These are phyloP conservation scores for Dipodomys ordii DNA, from an alignment of 2,113 vertebrate genomes.

Conservation along the genomic window DNA sequence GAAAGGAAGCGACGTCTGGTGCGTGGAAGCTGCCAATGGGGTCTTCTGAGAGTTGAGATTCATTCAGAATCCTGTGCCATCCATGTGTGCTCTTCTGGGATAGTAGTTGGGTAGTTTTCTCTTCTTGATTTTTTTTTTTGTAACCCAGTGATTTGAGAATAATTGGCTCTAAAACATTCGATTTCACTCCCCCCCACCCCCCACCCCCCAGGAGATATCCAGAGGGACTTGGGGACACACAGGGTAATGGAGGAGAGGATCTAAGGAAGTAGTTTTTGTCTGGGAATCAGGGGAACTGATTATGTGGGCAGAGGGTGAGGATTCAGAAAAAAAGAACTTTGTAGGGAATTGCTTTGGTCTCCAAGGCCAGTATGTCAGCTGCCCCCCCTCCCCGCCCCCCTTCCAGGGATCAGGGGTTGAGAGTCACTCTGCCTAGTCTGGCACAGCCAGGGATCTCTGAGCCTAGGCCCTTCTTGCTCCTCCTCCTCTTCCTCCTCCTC, in stretches of 20 bases:
- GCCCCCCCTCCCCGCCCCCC: not conserved
- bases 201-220: not conserved
- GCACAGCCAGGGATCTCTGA: constrained; percentile 7
- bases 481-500: constrained; percentile 75
- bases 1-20: not conserved
- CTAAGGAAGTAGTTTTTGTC: constrained; percentile 23
- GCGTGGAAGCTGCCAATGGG: not conserved
- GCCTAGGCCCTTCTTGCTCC: constrained; percentile 23
- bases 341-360: not conserved
- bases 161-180: not conserved
- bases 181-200: not conserved
- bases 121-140: not conserved
- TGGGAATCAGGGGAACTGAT: not conserved
- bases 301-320: not conserved
- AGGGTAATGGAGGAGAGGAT: not conserved
- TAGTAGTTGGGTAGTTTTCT: constrained; percentile 26
- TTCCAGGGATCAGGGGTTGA: not conserved
- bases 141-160: constrained; percentile 23
- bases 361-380: not conserved
- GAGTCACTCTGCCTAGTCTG: not conserved
- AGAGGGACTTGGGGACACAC: not conserved
- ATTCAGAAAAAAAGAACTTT: not conserved
- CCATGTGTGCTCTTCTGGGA: not conserved
- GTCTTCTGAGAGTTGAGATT: constrained; percentile 4
- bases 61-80: not conserved